These are phyloP conservation scores for Salpingus planirostris DNA, from an alignment of 2,888 invertebrate species.

Conservation along the genomic window DNA sequence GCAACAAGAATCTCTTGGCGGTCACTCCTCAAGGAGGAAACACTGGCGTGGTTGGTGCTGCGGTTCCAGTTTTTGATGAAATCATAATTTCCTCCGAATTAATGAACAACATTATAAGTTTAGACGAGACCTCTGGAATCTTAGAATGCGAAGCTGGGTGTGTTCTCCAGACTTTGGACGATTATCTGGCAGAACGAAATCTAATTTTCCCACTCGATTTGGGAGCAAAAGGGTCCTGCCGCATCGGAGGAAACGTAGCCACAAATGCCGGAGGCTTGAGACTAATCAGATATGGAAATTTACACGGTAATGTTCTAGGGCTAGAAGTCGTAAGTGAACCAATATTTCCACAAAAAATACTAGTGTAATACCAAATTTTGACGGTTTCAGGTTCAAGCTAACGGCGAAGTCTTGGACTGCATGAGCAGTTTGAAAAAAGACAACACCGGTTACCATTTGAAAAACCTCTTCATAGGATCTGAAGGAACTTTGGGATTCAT, in stretches of 20 bases:
- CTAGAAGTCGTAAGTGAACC: conserved; percentile 82
- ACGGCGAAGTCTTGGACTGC: conserved; percentile 76
- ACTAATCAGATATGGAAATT: conserved; percentile 83
- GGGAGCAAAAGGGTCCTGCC: conserved; percentile 91
- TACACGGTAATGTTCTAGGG: conserved; percentile 85
- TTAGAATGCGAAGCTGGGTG: conserved; percentile 84
- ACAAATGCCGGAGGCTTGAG: conserved; percentile 94
- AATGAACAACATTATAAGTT: conserved; percentile 74
- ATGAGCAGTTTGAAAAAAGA: conserved; percentile 85
- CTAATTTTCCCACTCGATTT: conserved; percentile 90
- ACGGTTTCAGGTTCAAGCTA: conserved; percentile 68
- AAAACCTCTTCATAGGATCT: conserved; percentile 93
- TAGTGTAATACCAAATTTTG: conserved; percentile 5
- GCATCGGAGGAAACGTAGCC: conserved; percentile 90
- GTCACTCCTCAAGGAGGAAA: conserved; percentile 93
- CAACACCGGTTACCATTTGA: conserved; percentile 94
- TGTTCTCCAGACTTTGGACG: conserved; percentile 76
- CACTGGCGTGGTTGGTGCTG: conserved; percentile 89
- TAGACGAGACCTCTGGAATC: conserved; percentile 75
- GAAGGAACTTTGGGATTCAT: conserved; percentile 94
- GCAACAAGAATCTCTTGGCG: conserved; percentile 72
- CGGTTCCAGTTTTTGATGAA: conserved; percentile 95
- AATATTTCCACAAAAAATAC: neutral
- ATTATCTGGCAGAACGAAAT: conserved; percentile 58
- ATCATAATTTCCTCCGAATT: conserved; percentile 74